phyloP scores from a whole-genome alignment of 2,113 vertebrate genomes.

The Etheostoma cragini region DNA sequence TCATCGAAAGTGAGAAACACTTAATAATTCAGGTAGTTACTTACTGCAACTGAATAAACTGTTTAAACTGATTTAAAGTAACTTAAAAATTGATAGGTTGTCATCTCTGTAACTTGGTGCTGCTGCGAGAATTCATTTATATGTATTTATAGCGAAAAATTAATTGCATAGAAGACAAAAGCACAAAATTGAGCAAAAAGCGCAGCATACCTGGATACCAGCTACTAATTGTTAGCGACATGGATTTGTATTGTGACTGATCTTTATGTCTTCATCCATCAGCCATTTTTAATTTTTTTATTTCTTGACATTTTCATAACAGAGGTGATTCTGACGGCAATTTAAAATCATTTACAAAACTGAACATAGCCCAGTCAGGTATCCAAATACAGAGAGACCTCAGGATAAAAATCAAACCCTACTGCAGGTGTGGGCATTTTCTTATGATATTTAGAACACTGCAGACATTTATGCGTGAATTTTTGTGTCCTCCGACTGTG shows the following conservation, averaged over 20 bases:
- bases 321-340: background rate
- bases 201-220: background rate
- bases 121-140: background rate
- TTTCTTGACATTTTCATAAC: conserved; percentile 20
- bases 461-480: conserved; percentile 27
- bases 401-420: conserved; percentile 1
- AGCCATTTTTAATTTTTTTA: background rate
- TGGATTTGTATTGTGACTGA: background rate
- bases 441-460: conserved; percentile 20
- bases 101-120: background rate
- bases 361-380: conserved; percentile 12
- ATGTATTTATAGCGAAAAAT: background rate
- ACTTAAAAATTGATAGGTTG: background rate
- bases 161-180: background rate
- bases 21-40: too few species aligned
- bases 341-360: conserved; percentile 1
- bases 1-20: too few species aligned
- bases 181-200: background rate
- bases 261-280: background rate
- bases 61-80: background rate
- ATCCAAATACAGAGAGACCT: conserved; percentile 20
- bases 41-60: background rate
- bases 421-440: conserved; percentile 49
- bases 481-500: conserved; percentile 46
- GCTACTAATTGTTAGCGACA: background rate